Percentiles rank a stretch among this genome's conserved stretches.
These are phyloP conservation scores for Stratiomys singularior DNA, from an alignment of 2,888 invertebrate species.

Conservation along the genomic window DNA sequence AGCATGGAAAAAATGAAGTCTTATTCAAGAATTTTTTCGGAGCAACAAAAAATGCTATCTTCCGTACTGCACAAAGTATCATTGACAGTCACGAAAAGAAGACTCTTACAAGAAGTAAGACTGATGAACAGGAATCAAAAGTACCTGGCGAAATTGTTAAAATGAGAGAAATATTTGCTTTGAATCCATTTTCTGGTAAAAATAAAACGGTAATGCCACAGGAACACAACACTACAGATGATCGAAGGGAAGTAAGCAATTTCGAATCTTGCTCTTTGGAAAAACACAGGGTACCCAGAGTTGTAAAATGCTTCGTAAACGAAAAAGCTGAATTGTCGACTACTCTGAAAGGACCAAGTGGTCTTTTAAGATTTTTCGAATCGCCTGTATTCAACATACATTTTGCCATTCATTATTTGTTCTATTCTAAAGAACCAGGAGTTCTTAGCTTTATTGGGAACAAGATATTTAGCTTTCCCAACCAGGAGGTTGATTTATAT, in stretches of 20 bases:
- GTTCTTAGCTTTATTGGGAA: slow-evolving; percentile 98
- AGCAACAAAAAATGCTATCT: slow-evolving; percentile 66
- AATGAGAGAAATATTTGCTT: slow-evolving; percentile 64
- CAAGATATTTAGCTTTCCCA: slow-evolving; percentile 94
- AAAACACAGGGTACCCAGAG: slow-evolving; percentile 63
- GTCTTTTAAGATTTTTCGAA: slow-evolving; percentile 82
- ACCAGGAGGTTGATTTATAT: slow-evolving; percentile 95
- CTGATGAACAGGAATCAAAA: slow-evolving; percentile 58
- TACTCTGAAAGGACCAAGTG: slow-evolving; percentile 63
- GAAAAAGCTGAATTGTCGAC: slow-evolving; percentile 55
- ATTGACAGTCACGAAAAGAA: slow-evolving; percentile 66
- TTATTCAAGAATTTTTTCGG: slow-evolving; percentile 65
- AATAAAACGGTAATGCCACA: slow-evolving; percentile 60
- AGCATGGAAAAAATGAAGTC: slow-evolving; percentile 60
- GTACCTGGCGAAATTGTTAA: slow-evolving; percentile 64
- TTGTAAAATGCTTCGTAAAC: slow-evolving; percentile 64
- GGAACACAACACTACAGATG: slow-evolving; percentile 47
- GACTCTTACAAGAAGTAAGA: slow-evolving; percentile 61
- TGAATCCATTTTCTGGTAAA: slow-evolving; percentile 62
- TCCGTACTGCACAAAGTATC: slow-evolving; percentile 66
- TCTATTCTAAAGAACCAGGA: slow-evolving; percentile 97
- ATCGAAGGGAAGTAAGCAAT: slow-evolving; percentile 56
- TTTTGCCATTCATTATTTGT: slow-evolving; percentile 97
- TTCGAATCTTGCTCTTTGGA: slow-evolving; percentile 59
- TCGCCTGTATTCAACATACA: slow-evolving; percentile 98